Conservation (phyloP, 2,113 vertebrate genomes). For the Trematocara marginatum region DNA sequence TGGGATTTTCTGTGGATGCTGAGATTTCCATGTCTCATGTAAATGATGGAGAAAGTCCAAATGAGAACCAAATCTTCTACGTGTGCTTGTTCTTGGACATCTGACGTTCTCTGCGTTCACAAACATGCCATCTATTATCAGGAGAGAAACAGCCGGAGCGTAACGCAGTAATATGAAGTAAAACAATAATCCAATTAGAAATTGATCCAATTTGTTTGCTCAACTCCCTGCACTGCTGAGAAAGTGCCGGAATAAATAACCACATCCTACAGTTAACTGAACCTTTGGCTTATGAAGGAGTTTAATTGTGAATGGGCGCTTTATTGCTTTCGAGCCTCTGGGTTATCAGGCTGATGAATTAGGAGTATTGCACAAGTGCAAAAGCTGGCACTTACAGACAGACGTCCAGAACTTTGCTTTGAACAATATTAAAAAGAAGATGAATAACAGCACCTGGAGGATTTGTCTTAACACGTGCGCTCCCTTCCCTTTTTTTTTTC, state of each 20-base stretch:
- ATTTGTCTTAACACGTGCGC: constrained; percentile 25
- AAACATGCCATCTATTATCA: not conserved
- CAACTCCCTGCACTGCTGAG: not conserved
- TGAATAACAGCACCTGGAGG: constrained; percentile 35
- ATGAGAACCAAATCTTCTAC: not conserved
- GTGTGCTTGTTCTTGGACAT: not conserved
- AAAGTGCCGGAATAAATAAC: not conserved
- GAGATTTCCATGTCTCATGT: constrained; percentile 17
- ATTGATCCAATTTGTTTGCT: not conserved
- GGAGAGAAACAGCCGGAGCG: not conserved
- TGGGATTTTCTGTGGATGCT: not conserved
- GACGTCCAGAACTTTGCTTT: not conserved
- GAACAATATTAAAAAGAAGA: constrained; percentile 27
- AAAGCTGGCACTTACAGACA: not conserved
- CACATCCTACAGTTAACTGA: not conserved
- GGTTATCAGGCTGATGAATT: not conserved
- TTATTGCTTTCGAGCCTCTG: not conserved
- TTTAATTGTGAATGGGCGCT: not conserved
- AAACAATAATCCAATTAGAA: not conserved
- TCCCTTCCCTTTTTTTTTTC: not conserved
- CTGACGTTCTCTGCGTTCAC: not conserved
- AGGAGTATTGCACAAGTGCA: not conserved
- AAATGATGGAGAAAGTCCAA: constrained; percentile 4
- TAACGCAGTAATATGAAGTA: not conserved
- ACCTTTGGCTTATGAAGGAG: not conserved